Evolutionary conservation across 92 coral and sea anemone genomes (phyloP).

Genomic region (Palythoa grandis): DNA sequence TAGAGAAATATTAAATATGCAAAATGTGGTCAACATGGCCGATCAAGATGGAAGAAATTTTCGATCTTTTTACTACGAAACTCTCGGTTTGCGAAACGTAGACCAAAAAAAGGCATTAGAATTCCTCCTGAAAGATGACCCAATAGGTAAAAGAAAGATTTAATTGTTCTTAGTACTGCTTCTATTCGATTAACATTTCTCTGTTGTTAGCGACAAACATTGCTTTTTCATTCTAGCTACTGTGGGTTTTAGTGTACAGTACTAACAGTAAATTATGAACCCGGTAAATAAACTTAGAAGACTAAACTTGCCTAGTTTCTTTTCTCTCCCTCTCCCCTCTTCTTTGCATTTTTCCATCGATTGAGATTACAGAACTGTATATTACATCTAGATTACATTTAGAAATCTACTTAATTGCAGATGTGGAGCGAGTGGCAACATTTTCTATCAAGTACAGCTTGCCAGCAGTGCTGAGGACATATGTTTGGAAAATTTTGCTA

Average conservation of each 20-base stretch:
- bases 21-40: conserved; percentile 63
- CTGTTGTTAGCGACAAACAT: too few species aligned
- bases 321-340: too few species aligned
- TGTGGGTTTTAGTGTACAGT: too few species aligned
- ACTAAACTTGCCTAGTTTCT: too few species aligned
- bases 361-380: too few species aligned
- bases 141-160: conserved; percentile 69
- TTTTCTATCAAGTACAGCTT: conserved; percentile 88
- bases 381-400: background rate
- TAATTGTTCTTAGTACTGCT: background rate
- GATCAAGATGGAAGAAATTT: conserved; percentile 90
- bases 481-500: conserved; percentile 92
- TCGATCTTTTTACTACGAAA: conserved; percentile 92
- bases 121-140: conserved; percentile 86
- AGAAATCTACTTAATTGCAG: conserved; percentile 48
- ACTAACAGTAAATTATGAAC: too few species aligned
- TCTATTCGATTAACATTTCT: background rate
- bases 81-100: conserved; percentile 89
- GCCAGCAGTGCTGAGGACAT: conserved; percentile 88
- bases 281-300: too few species aligned
- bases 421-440: conserved; percentile 87
- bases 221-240: too few species aligned
- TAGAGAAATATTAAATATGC: background rate
- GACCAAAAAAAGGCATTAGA: conserved; percentile 95
- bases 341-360: too few species aligned